Conservation (phyloP, 2,888 invertebrate genomes). For the Agonopterix heracliana region DNA sequence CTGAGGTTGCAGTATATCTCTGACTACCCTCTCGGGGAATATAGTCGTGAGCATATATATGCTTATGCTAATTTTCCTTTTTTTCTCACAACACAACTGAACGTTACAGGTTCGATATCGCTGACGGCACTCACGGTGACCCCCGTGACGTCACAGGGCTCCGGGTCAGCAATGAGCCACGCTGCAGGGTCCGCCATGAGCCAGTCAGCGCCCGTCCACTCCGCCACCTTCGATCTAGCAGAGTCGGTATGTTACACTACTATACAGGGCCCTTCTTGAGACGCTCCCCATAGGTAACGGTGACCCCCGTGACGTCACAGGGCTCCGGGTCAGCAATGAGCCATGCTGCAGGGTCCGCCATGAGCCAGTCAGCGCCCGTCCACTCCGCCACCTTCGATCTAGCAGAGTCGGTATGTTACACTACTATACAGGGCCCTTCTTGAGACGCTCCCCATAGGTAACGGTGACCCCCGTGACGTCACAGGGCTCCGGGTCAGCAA, state of each 20-base stretch:
- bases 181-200: slow-evolving; percentile 40
- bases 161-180: slow-evolving; percentile 49
- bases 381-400: slow-evolving; percentile 41
- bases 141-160: slow-evolving; percentile 41
- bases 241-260: slow-evolving; percentile 38
- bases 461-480: slow-evolving; percentile 48
- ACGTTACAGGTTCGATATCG: slow-evolving; percentile 56
- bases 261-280: too few species aligned
- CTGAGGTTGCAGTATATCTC: too few species aligned
- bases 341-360: slow-evolving; percentile 40
- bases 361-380: slow-evolving; percentile 59
- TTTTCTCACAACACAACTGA: too few species aligned
- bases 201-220: slow-evolving; percentile 58
- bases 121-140: slow-evolving; percentile 54
- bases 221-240: slow-evolving; percentile 39
- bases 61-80: too few species aligned
- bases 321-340: slow-evolving; percentile 44
- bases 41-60: too few species aligned
- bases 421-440: too few species aligned
- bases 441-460: too few species aligned
- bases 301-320: slow-evolving; percentile 47
- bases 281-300: too few species aligned
- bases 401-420: slow-evolving; percentile 41
- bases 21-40: too few species aligned
- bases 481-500: slow-evolving; percentile 33